Evolutionary conservation across 2,113 vertebrate species (phyloP), one percentile per base, ranked within the genome.

Genomic region (Pipra filicauda): DNA sequence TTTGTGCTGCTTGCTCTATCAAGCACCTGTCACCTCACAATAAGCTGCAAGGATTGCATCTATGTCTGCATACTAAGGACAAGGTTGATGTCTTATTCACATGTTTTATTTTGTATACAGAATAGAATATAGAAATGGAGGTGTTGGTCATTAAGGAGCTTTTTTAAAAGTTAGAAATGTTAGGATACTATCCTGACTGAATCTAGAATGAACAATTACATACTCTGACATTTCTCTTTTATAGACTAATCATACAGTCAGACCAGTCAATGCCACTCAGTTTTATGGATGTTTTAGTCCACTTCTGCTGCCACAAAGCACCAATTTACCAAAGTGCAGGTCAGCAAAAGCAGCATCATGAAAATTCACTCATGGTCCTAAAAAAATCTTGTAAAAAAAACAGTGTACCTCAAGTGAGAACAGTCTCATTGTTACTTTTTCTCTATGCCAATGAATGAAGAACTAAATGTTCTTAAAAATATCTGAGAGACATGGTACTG

Each of bases 11-110:
- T 69, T 71, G 17, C 23, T 76, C 85, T 27, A 88, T 75, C 35
- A 91, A 93, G 80, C 81, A 84, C 37, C 72, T 85, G 76, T 95
- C 91, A 78, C 91, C 58, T 70, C 33, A 30, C 39, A n/a, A 43
- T 37, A 76, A 69, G 44, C 61, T 54, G 16, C 48, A 41, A 89
- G 72, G 73, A 91, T 55, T 54, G 49, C 16, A 35, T 65, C 70
- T 27, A 67, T 17, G 12, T 41, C 55, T 94, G 61, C 59, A 55
- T 30, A 70, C 64, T 48, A 77, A 95, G 44, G 66, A 67, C 46
- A 89, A 51, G 37, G 51, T 31, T 82, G 73, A 70, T 70, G 43
- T 49, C 74, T 91, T 62, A 62, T 9, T 82, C 54, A 41, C 12
- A 3, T 71, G 35, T 35, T 71, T 22, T 23, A 22, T 71, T 93